Conservation (phyloP, 1,140 invertebrate species). For the Camponotus floridanus region DNA sequence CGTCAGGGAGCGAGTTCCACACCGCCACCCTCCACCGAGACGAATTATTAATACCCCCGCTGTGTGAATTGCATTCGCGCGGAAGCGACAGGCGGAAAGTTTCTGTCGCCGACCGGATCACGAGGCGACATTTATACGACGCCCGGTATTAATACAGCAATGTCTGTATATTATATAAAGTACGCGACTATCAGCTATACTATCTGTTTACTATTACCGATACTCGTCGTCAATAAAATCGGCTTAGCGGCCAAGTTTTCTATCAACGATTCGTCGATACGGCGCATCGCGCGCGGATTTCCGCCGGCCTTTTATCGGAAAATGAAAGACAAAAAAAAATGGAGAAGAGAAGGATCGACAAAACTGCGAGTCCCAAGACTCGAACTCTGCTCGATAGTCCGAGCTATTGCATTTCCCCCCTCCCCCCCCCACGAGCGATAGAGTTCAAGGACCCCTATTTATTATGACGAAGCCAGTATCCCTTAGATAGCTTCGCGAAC, state of each 20-base stretch:
- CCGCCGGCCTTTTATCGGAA: constrained; percentile 29
- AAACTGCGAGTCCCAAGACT: constrained; percentile 17
- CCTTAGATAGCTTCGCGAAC: constrained; percentile 53
- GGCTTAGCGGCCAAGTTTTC: constrained; percentile 46
- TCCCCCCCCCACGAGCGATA: background rate
- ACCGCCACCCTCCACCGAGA: constrained; percentile 18
- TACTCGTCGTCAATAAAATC: constrained; percentile 23
- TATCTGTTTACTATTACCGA: constrained; percentile 1
- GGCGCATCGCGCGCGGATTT: constrained; percentile 37
- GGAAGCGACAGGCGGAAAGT: constrained; percentile 58
- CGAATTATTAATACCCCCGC: constrained; percentile 51
- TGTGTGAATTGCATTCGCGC: constrained; percentile 11
- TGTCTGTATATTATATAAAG: constrained; percentile 43
- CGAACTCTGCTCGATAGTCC: constrained; percentile 51
- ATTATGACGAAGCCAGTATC: constrained; percentile 69
- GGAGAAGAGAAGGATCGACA: background rate
- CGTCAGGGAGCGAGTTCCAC: background rate
- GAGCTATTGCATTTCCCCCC: constrained; percentile 64
- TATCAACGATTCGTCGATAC: constrained; percentile 27
- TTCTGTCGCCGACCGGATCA: constrained; percentile 39
- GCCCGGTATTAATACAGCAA: constrained; percentile 39
- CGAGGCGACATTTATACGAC: constrained; percentile 22
- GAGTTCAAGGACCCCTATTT: constrained; percentile 72
- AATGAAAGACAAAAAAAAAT: background rate
- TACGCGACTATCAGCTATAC: background rate